Percentiles rank a stretch among this genome's conserved stretches.
Evolutionary conservation across 2,113 vertebrate genomes (phyloP).

Genomic region (Chelonoidis abingdonii): DNA sequence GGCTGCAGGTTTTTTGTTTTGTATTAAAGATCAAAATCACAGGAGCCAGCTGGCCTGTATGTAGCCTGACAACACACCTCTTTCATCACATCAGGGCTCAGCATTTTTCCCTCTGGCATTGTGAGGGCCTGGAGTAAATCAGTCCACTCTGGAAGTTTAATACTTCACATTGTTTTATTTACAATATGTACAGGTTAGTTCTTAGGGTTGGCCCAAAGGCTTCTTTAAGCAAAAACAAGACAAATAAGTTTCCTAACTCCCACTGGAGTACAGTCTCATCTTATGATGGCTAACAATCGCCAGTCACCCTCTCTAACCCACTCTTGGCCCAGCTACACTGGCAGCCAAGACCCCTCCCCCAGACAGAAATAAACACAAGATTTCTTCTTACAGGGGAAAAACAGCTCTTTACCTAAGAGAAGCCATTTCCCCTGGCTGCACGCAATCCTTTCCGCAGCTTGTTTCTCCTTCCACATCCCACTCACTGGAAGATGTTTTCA

Average conservation of each 20-base stretch:
- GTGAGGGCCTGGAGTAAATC: too few relatives aligned
- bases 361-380: neutral
- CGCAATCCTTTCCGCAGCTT: neutral
- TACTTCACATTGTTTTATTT: neutral
- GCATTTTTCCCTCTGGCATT: neutral
- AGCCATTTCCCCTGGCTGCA: neutral
- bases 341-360: neutral
- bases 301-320: neutral
- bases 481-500: neutral
- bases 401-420: neutral
- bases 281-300: neutral
- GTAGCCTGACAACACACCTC: neutral
- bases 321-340: neutral
- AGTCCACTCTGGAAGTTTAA: neutral
- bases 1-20: slow-evolving; percentile 33
- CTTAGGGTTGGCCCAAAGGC: neutral
- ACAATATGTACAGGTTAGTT: neutral
- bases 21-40: neutral
- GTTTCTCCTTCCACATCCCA: neutral
- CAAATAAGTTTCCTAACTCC: neutral
- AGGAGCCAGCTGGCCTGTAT: neutral
- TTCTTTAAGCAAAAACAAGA: neutral
- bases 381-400: neutral
- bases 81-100: neutral
- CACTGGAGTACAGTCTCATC: too few relatives aligned